Evolutionary conservation across 2,888 invertebrate species (phyloP), one percentile per base, ranked within the genome.

Genomic region (Tridacna crocea): DNA sequence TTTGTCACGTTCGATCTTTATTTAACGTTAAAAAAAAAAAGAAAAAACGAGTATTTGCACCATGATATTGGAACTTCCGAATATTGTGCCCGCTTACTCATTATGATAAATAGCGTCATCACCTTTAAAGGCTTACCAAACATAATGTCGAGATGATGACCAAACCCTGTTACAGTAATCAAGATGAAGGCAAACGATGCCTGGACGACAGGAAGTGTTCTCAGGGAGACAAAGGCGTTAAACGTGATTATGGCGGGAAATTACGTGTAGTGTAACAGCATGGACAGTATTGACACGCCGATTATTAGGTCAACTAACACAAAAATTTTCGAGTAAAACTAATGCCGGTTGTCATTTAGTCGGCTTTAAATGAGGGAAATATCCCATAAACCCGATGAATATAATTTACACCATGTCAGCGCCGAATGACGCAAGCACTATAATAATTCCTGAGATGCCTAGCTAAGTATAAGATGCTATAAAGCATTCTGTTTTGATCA

Each of bases 201-300:
- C 10, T 10, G 1, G n/a, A 4, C 22, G 61, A 24, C 61, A 24
- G 61, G 26, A 24, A 4, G 61, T 24, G 22, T n/a, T n/a, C 3
- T 61, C 26, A 61, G 22, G 61, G 61, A 61, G 22, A 61, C 26
- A n/a, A 61, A 24, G 10, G 61, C 61, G 61, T 61, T 4, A 61
- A 61, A 61, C 26, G 61, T 26, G 61, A 61, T 61, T 61, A 61
- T 19, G 55, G 55, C 17, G 55, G 55, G 19, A 55, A 55, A 55
- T 10, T 11, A 55, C 10, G 55, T 55, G 55, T 55, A 10, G 19
- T 55, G 55, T 15, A 55, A 55, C 55, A 55, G 55, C 55, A 55
- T 19, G 55, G 55, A 55, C 17, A 11, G 55, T 55, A 55, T 55
- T 55, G 2, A 55, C 11, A 19, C 19, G 55, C 3, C 55, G 55